These are phyloP conservation scores for Plotosus lineatus DNA, from an alignment of 2,113 vertebrate species.

Conservation along the genomic window DNA sequence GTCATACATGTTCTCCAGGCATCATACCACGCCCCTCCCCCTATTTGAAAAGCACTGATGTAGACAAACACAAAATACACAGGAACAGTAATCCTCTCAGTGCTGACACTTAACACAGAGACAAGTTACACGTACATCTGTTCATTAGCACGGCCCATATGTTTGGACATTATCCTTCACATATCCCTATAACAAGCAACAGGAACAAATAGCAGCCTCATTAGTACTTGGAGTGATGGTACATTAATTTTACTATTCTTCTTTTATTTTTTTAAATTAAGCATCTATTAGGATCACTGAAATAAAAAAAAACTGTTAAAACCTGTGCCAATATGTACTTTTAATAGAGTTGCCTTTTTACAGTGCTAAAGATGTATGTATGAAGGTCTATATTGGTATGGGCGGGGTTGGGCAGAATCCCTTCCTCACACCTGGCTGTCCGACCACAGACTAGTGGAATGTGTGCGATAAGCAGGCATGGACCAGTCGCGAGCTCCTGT, in stretches of 20 bases:
- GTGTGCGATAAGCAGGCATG: slow-evolving; percentile 28
- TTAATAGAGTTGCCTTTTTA: slow-evolving; percentile 26
- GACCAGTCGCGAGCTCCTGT: slow-evolving; percentile 39
- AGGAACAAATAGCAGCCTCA: slow-evolving; percentile 52
- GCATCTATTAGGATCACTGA: slow-evolving; percentile 46
- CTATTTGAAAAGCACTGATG: too few relatives aligned
- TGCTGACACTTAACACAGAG: too few relatives aligned
- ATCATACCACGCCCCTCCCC: too few relatives aligned
- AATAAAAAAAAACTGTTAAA: slow-evolving; percentile 47
- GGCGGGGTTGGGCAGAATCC: background rate
- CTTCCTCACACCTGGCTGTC: slow-evolving; percentile 49
- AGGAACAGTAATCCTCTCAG: slow-evolving; percentile 28
- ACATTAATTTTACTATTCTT: slow-evolving; percentile 40
- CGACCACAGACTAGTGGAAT: slow-evolving; percentile 10
- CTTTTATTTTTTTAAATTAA: slow-evolving; percentile 50
- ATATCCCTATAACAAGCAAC: slow-evolving; percentile 37
- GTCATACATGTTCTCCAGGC: too few relatives aligned
- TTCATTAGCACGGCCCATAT: slow-evolving; percentile 42
- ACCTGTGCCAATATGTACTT: slow-evolving; percentile 34
- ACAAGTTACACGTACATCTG: too few relatives aligned
- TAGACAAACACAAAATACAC: slow-evolving; percentile 8
- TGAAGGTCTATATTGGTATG: background rate
- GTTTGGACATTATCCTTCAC: slow-evolving; percentile 46
- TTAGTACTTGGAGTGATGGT: slow-evolving; percentile 50
- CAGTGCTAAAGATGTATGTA: slow-evolving; percentile 11